A percentile compares a stretch with the other conserved stretches of the same genome.
These are phyloP conservation scores for Delichon dasypus DNA, from an alignment of 2,797 vertebrate species.

Conservation along the genomic window DNA sequence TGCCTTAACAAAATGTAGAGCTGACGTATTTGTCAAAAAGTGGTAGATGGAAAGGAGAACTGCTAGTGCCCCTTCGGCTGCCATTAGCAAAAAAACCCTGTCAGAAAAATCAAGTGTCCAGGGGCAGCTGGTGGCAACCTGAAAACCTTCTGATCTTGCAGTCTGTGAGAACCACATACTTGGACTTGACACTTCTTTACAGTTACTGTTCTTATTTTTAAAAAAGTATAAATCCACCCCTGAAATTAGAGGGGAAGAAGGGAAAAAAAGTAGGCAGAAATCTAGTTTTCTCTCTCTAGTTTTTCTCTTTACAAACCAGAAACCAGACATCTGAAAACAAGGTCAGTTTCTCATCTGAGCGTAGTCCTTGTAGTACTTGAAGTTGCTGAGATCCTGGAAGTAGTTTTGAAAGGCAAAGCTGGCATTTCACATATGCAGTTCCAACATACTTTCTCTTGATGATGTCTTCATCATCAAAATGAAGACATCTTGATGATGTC, in stretches of 20 bases:
- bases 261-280: not conserved
- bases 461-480: too few relatives aligned
- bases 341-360: not conserved
- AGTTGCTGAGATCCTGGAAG: not conserved
- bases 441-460: not conserved
- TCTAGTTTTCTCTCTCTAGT: not conserved
- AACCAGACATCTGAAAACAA: not conserved
- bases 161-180: not conserved
- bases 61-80: not conserved
- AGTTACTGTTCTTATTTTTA: not conserved
- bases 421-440: not conserved
- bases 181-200: not conserved
- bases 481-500: not conserved
- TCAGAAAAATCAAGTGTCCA: not conserved
- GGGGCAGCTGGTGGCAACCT: not conserved
- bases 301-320: not conserved
- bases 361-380: not conserved
- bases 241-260: not conserved
- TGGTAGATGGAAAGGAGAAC: not conserved
- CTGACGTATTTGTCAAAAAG: not conserved
- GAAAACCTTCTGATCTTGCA: not conserved
- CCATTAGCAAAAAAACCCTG: not conserved
- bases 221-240: not conserved
- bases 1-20: not conserved
- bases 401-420: not conserved